Evolutionary conservation across 2,888 invertebrate species (phyloP).

Genomic region (Yponomeuta plumbellus): DNA sequence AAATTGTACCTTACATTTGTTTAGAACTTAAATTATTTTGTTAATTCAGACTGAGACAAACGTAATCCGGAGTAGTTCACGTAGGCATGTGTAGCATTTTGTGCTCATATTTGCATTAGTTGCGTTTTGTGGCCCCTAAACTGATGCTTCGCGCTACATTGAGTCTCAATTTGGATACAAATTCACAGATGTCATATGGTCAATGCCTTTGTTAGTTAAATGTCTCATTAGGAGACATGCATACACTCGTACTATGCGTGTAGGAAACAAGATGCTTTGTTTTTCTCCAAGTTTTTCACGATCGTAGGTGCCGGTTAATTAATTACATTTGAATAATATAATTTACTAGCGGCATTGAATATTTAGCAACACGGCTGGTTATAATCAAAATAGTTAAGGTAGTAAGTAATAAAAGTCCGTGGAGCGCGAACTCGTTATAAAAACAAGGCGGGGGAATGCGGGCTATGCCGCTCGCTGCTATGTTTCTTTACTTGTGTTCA

Average conservation of each 20-base stretch:
- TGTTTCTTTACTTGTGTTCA: constrained; percentile 19
- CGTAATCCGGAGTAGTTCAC: no score
- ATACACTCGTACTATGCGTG: not conserved
- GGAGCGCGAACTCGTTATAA: constrained; percentile 47
- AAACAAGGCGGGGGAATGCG: constrained; percentile 40
- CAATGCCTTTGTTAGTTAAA: not conserved
- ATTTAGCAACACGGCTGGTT: constrained; percentile 10
- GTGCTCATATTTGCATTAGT: not conserved
- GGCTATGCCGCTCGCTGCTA: constrained; percentile 7
- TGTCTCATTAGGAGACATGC: not conserved
- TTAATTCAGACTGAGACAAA: no score
- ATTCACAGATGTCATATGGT: not conserved
- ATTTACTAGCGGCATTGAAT: constrained; percentile 1
- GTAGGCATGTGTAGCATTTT: not conserved
- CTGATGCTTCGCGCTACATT: constrained; percentile 5
- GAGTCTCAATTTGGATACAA: not conserved
- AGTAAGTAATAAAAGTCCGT: constrained; percentile 36
- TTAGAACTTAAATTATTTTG: no score
- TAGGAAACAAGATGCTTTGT: not conserved
- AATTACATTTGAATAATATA: constrained; percentile 12
- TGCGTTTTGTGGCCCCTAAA: not conserved
- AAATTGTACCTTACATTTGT: no score
- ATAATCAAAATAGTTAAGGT: not conserved
- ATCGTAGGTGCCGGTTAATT: not conserved
- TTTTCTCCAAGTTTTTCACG: not conserved